Evolutionary conservation across 2,113 vertebrate species (phyloP).

Genomic region (Himantopus leucocephalus): DNA sequence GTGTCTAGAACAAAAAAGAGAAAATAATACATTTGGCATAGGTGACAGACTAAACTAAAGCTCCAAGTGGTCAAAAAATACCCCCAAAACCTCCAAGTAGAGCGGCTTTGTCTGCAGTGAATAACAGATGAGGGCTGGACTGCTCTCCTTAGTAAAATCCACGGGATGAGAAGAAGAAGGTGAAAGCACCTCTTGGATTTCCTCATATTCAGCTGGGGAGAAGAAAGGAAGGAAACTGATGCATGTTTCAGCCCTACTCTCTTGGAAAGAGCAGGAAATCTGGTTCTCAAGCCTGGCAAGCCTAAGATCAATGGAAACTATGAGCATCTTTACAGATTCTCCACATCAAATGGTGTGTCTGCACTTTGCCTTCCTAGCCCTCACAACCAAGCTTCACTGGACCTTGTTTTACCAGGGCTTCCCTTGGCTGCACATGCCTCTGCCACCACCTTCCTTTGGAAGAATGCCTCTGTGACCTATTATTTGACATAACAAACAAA

Average conservation of each 20-base stretch:
- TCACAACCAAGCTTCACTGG: not conserved
- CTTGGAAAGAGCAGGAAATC: not conserved
- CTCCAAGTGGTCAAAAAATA: not conserved
- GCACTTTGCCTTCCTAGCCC: not conserved
- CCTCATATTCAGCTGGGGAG: not conserved
- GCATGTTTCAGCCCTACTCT: not conserved
- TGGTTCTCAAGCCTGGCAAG: not conserved
- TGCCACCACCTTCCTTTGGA: not conserved
- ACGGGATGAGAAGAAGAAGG: not conserved
- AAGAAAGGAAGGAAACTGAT: not conserved
- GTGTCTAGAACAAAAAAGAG: slow-evolving; percentile 79
- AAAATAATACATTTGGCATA: not conserved
- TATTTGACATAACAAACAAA: not conserved
- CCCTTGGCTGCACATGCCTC: not conserved
- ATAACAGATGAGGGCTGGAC: not conserved
- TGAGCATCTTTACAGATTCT: not conserved
- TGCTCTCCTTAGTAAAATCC: not conserved
- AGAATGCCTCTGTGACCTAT: not conserved
- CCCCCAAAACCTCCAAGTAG: not conserved
- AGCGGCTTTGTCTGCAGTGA: not conserved
- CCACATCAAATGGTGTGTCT: not conserved
- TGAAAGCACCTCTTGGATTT: not conserved
- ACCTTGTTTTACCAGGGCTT: not conserved
- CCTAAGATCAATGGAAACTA: not conserved
- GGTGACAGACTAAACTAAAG: not conserved